phyloP scores from a whole-genome alignment of 2,797 vertebrate genomes.

The Gadopsis bispinosus region DNA sequence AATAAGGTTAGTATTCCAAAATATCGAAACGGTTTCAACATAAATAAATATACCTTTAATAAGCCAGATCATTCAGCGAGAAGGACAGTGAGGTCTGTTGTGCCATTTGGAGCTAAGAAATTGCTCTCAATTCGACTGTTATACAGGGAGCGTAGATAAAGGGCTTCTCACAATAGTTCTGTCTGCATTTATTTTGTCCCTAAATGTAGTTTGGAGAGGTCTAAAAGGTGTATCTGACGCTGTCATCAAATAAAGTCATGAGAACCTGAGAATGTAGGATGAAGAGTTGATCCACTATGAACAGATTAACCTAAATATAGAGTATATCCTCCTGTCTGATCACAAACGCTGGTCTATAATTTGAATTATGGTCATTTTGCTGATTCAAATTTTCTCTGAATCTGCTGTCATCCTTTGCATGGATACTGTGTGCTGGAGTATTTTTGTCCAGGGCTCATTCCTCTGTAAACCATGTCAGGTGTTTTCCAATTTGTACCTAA shows the following conservation, averaged over 20 bases:
- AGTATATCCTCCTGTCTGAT: constrained; percentile 33
- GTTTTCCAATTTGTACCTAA: constrained; percentile 28
- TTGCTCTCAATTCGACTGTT: constrained; percentile 62
- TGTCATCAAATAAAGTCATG: constrained; percentile 38
- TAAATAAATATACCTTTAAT: neutral
- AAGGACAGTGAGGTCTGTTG: neutral
- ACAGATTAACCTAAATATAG: constrained; percentile 46
- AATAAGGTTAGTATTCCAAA: neutral
- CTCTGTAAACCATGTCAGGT: constrained; percentile 10
- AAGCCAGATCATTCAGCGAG: neutral
- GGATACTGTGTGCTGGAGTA: constrained; percentile 32
- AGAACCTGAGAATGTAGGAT: constrained; percentile 67
- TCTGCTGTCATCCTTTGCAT: constrained; percentile 41
- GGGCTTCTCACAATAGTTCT: constrained; percentile 59
- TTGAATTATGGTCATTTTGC: constrained; percentile 15
- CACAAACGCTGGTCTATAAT: constrained; percentile 20
- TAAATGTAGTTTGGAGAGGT: constrained; percentile 32
- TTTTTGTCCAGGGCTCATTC: constrained; percentile 44
- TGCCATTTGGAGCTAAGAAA: constrained; percentile 13
- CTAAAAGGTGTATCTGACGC: constrained; percentile 24
- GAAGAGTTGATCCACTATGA: constrained; percentile 26
- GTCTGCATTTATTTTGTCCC: constrained; percentile 2
- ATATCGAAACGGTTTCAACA: neutral
- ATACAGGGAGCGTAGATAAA: constrained; percentile 49
- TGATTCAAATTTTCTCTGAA: constrained; percentile 55